Evolutionary conservation across 1,140 invertebrate species (phyloP).

Genomic region (Hirudo medicinalis): DNA sequence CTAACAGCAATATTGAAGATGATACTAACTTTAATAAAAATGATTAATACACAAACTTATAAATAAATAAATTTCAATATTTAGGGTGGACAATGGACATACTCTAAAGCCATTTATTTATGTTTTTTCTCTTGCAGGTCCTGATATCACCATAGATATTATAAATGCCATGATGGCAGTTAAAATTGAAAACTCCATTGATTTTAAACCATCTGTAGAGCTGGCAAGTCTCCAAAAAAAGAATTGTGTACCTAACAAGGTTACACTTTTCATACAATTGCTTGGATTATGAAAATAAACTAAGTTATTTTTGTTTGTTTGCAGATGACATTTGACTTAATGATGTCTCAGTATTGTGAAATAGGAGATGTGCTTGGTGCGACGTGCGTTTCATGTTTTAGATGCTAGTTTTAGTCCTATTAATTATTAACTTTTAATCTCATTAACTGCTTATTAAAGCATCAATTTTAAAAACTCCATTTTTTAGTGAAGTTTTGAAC

Average conservation of each 20-base stretch:
- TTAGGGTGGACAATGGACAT: too few species aligned
- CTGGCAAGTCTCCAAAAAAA: not conserved
- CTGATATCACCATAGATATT: not conserved
- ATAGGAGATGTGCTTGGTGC: not conserved
- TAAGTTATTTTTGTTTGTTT: not conserved
- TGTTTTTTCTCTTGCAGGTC: not conserved
- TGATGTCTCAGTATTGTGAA: constrained; percentile 6
- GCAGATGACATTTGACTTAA: constrained; percentile 1
- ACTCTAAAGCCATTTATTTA: too few species aligned
- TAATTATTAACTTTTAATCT: not conserved
- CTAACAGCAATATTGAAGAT: too few species aligned
- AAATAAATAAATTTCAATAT: too few species aligned
- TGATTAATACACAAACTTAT: too few species aligned
- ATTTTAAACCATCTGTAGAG: not conserved
- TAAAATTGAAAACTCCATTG: not conserved
- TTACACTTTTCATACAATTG: not conserved
- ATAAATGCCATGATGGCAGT: not conserved
- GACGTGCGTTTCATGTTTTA: not conserved
- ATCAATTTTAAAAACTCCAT: not conserved
- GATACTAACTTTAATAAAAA: too few species aligned
- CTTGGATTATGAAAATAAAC: not conserved
- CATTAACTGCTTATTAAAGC: not conserved
- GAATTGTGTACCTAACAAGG: not conserved
- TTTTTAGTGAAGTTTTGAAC: constrained; percentile 4
- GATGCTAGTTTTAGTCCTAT: not conserved